phyloP scores from a whole-genome alignment of 2,113 vertebrate genomes.

The Atlantisia rogersi region DNA sequence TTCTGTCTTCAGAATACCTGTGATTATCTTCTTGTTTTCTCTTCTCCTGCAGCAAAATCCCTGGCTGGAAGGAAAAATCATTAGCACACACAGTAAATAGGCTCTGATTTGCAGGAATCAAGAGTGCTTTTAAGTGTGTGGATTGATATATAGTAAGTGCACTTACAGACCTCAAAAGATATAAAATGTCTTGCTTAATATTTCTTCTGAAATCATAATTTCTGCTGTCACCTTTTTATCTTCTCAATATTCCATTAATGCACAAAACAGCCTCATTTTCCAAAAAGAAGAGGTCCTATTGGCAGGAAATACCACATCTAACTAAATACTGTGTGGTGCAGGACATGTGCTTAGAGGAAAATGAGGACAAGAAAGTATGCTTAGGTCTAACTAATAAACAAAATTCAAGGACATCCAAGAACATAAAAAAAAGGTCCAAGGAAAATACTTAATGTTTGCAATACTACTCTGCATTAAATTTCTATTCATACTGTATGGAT shows the following conservation, averaged over 20 bases:
- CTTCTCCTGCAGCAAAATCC: not conserved
- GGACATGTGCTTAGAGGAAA: not conserved
- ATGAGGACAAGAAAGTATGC: not conserved
- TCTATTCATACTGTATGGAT: not conserved
- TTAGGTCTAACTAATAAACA: not conserved
- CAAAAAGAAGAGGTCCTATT: not conserved
- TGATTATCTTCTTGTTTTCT: not conserved
- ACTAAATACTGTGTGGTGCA: not conserved
- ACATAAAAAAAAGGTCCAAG: not conserved
- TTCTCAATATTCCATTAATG: not conserved
- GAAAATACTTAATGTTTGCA: not conserved
- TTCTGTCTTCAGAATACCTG: not conserved
- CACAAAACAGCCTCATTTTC: not conserved
- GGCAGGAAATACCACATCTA: not conserved
- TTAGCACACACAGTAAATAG: not conserved
- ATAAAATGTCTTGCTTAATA: not conserved
- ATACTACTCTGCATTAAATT: not conserved
- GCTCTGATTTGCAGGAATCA: not conserved
- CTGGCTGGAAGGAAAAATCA: not conserved
- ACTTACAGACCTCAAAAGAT: not conserved
- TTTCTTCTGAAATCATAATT: not conserved
- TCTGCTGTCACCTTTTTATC: not conserved
- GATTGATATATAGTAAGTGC: conserved; percentile 17
- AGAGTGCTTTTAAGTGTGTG: not conserved
- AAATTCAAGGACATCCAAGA: not conserved